Conservation (phyloP, 2,113 vertebrate species). For the Hippocampus mohnikei region DNA sequence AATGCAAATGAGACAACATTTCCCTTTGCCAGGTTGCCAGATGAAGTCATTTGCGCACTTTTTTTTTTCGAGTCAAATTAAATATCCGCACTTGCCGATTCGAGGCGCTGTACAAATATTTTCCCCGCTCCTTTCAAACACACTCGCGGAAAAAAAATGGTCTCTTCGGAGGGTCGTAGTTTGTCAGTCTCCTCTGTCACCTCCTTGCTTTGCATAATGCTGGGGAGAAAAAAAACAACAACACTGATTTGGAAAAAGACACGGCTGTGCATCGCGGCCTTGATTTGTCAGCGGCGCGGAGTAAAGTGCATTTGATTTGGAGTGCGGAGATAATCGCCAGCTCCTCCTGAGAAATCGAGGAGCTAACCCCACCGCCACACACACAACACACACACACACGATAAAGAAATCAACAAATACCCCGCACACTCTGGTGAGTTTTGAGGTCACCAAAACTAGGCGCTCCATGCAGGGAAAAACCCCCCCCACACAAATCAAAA, state of each 20-base stretch:
- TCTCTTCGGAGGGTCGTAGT: conserved; percentile 9
- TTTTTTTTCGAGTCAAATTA: conserved; percentile 4
- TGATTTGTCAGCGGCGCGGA: conserved; percentile 15
- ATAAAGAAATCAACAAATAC: background rate
- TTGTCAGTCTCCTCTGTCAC: background rate
- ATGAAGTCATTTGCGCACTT: conserved; percentile 4
- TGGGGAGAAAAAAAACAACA: background rate
- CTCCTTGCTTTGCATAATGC: conserved; percentile 18
- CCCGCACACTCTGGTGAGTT: conserved; percentile 22
- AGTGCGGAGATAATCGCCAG: conserved; percentile 35
- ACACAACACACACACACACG: too few species aligned
- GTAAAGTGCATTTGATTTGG: conserved; percentile 37
- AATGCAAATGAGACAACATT: conserved; percentile 17
- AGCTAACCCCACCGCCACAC: background rate
- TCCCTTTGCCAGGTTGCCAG: conserved; percentile 8
- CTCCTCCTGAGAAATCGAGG: conserved; percentile 29
- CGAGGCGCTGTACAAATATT: conserved; percentile 11
- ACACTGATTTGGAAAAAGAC: conserved; percentile 34
- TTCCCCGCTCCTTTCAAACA: conserved; percentile 14
- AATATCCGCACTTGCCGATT: background rate
- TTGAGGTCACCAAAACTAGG: conserved; percentile 30
- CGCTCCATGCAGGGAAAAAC: conserved; percentile 27
- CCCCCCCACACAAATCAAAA: too few species aligned
- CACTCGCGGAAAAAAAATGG: background rate
- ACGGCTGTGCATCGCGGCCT: conserved; percentile 34